Conservation (phyloP, 2,797 vertebrate genomes). For the Luscinia luscinia region DNA sequence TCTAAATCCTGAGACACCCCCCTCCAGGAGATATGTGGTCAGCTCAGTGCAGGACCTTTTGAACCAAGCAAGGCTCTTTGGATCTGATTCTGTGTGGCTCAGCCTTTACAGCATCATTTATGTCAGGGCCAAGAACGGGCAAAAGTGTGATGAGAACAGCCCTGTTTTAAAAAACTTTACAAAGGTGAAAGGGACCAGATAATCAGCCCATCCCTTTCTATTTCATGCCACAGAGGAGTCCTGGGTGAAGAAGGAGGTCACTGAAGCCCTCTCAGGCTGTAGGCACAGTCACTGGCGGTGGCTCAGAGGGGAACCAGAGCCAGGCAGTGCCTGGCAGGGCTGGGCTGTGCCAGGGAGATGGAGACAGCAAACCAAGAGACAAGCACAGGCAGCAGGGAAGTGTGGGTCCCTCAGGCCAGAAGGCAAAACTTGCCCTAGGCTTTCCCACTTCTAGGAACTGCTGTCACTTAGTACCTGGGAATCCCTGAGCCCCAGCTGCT, state of each 20-base stretch:
- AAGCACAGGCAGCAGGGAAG: background rate
- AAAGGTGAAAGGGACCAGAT: constrained; percentile 23
- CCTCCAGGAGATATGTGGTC: background rate
- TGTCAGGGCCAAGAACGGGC: background rate
- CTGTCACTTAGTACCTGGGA: background rate
- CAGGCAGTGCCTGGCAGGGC: background rate
- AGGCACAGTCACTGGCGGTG: background rate
- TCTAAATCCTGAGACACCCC: background rate
- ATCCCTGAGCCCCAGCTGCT: background rate
- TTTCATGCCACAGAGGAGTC: background rate
- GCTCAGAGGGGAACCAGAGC: constrained; percentile 39
- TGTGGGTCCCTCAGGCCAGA: background rate
- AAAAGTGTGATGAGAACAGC: background rate
- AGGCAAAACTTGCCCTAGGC: background rate
- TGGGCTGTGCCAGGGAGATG: background rate
- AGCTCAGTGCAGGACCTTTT: constrained; percentile 24
- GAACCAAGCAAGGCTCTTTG: background rate
- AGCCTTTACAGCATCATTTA: constrained; percentile 17
- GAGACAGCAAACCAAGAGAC: background rate
- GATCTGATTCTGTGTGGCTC: background rate
- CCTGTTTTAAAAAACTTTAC: background rate
- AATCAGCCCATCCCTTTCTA: background rate
- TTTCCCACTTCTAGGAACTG: background rate
- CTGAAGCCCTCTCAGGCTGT: background rate
- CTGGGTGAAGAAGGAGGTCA: background rate